phyloP scores from a whole-genome alignment of 1,140 invertebrate genomes.

The Drosophila lacertosa region DNA sequence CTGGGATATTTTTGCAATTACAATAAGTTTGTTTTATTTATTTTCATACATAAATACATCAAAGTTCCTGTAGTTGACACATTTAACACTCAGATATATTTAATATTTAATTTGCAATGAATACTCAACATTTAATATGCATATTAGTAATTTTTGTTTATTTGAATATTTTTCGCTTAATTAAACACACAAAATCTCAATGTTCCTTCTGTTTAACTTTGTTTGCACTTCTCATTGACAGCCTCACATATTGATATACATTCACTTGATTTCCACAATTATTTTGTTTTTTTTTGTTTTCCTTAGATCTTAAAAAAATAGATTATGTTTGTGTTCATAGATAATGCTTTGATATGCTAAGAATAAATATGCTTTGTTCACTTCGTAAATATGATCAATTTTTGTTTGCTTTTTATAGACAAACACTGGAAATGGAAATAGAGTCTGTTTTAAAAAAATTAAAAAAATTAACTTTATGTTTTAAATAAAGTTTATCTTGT shows the following conservation, averaged over 20 bases:
- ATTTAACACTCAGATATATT: conserved; percentile 53
- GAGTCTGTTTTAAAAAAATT: background rate
- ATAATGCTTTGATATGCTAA: conserved; percentile 62
- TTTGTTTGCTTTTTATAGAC: background rate
- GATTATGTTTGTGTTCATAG: conserved; percentile 2
- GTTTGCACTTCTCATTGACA: conserved; percentile 53
- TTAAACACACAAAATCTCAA: conserved; percentile 14
- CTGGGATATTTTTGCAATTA: conserved; percentile 9
- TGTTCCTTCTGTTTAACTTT: conserved; percentile 13
- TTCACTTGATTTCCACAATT: conserved; percentile 23
- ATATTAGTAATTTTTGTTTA: conserved; percentile 4
- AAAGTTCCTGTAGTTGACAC: conserved; percentile 53
- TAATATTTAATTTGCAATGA: conserved; percentile 27
- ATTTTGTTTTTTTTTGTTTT: conserved; percentile 3
- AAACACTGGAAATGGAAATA: no score
- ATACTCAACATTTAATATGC: conserved; percentile 9
- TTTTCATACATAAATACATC: conserved; percentile 27
- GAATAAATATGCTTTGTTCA: conserved; percentile 48
- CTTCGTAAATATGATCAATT: conserved; percentile 1
- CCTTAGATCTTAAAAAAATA: conserved; percentile 35
- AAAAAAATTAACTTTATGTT: no score
- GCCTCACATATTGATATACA: no score
- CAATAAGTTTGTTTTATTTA: conserved; percentile 6
- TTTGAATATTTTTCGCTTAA: conserved; percentile 8
- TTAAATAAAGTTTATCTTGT: no score